Evolutionary conservation across 2,888 invertebrate genomes (phyloP).

Genomic region (Calameuta idolon): DNA sequence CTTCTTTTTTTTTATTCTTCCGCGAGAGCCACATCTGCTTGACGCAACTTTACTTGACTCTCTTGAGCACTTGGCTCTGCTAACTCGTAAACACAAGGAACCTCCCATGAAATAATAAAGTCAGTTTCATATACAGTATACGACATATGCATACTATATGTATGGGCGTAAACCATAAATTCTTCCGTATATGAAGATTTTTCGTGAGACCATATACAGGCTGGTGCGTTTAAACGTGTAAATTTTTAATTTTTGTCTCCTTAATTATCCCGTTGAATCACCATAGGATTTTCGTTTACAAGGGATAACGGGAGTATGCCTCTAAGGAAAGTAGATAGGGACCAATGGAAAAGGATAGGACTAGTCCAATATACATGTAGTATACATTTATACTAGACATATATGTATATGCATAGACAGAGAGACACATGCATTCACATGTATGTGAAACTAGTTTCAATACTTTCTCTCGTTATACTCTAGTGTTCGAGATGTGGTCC

Average conservation of each 20-base stretch:
- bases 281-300: neutral
- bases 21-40: constrained; percentile 8
- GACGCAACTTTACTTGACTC: neutral
- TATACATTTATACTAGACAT: neutral
- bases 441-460: neutral
- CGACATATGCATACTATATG: neutral
- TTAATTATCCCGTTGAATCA: neutral
- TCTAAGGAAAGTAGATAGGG: neutral
- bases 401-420: neutral
- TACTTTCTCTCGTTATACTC: neutral
- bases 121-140: neutral
- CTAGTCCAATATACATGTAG: neutral
- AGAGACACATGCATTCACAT: neutral
- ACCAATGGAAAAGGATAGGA: neutral
- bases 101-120: neutral
- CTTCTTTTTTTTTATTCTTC: neutral
- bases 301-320: neutral
- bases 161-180: neutral
- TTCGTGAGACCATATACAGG: neutral
- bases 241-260: neutral
- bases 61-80: neutral
- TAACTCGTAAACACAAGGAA: neutral
- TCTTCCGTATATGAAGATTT: neutral
- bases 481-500: neutral
- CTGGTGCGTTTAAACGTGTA: neutral